Evolutionary conservation across 2,797 vertebrate genomes (phyloP), one percentile per base, ranked within the genome.

Genomic region (Sparus aurata): DNA sequence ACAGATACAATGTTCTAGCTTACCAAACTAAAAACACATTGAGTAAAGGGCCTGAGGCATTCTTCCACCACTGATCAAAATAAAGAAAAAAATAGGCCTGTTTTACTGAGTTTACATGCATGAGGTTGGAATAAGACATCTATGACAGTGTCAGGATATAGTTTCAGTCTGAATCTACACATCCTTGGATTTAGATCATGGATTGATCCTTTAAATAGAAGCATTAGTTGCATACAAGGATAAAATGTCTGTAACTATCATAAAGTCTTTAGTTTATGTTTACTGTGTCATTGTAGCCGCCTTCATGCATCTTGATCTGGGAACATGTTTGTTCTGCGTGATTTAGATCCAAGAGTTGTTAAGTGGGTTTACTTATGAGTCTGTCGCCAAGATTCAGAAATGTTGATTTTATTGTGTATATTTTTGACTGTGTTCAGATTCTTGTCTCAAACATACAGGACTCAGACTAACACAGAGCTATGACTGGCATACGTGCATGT

Each of bases 371-470:
- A 38, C 30, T 45, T 4, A 0, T 43, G 1, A 45, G 41, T n/a
- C 6, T 27, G 22, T 43, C 13, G 53, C 55, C 52, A 49, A 41
- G 5, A 54, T 67, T 47, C 3, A 63, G 61, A 67, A 23, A 45
- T 18, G 53, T 69, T 78, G 60, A 82, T 63, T 74, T 80, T 6
- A 34, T 34, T 34, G 34, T 9, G 8, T 34, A 34, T 34, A 34
- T 9, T 34, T 34, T 34, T 77, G 72, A 67, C 13, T n/a, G 64
- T 52, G 20, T 72, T 81, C 70, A 73, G 25, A 23, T 25, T 68
- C 75, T 25, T 64, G 22, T 50, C 45, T 55, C 41, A 43, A 38
- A 43, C 20, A 2, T 16, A 15, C 27, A n/a, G 23, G 17, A 46
- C 11, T 63, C 52, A 70, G 43, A 38, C 15, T 12, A 9, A 47